phyloP scores from a whole-genome alignment of 2,888 invertebrate species.

The Caenorhabditis wallacei region DNA sequence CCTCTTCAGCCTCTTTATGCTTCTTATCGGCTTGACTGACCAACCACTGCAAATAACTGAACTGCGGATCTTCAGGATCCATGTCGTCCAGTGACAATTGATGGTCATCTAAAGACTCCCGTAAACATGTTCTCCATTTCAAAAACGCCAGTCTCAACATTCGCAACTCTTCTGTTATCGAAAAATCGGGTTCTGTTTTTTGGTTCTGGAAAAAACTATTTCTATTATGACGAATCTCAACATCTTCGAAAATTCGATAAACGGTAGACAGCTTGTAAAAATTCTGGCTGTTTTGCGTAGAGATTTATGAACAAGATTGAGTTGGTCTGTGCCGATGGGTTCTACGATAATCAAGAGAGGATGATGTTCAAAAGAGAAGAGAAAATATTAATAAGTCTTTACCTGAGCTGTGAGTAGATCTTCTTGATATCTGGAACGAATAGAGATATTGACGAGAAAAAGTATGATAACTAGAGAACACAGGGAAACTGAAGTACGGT shows the following conservation, averaged over 20 bases:
- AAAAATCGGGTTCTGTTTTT: conserved; percentile 16
- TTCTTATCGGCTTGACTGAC: conserved; percentile 46
- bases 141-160: conserved; percentile 51
- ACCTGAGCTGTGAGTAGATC: conserved; percentile 1
- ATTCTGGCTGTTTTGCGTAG: conserved; percentile 4
- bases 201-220: conserved; percentile 27
- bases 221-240: neutral
- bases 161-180: conserved; percentile 40
- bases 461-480: conserved; percentile 22
- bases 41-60: conserved; percentile 43
- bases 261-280: conserved; percentile 4
- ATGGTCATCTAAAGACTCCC: conserved; percentile 48
- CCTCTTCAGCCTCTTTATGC: conserved; percentile 20
- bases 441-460: conserved; percentile 26
- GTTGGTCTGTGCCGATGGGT: neutral
- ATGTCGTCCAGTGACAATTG: conserved; percentile 53
- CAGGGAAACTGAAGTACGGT: conserved; percentile 34
- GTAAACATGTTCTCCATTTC: conserved; percentile 59
- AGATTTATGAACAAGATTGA: conserved; percentile 12
- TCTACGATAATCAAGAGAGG: neutral
- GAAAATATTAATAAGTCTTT: neutral
- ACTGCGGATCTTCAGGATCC: conserved; percentile 60
- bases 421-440: conserved; percentile 11
- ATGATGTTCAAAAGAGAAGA: neutral
- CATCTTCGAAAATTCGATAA: neutral